These are phyloP conservation scores for Apotomis capreana DNA, from an alignment of 2,888 invertebrate species.

Conservation along the genomic window DNA sequence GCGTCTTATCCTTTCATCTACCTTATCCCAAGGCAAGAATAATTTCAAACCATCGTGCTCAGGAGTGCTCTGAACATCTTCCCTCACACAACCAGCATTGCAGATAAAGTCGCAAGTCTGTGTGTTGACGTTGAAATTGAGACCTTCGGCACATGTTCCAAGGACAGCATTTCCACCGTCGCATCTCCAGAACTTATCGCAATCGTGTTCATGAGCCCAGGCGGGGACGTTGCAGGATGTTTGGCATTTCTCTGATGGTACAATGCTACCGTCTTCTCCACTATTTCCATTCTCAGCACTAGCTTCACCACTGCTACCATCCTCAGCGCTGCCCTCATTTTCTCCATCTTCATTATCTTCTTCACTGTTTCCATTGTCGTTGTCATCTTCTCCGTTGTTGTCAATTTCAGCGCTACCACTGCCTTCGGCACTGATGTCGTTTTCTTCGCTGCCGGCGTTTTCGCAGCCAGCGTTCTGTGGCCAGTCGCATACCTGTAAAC, in stretches of 20 bases:
- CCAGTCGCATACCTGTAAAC: conserved; percentile 49
- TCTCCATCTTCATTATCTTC: conserved; percentile 15
- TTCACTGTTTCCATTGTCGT: background rate
- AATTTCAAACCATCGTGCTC: conserved; percentile 56
- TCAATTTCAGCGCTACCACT: conserved; percentile 11
- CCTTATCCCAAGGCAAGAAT: conserved; percentile 62
- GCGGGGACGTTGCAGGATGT: conserved; percentile 63
- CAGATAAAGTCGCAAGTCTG: conserved; percentile 68
- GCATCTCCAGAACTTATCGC: conserved; percentile 73
- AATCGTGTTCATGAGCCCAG: conserved; percentile 68
- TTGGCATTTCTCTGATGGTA: conserved; percentile 52
- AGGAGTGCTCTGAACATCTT: conserved; percentile 51
- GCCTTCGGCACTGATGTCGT: background rate
- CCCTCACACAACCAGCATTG: conserved; percentile 61
- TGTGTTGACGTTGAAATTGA: conserved; percentile 65
- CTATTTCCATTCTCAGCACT: conserved; percentile 7
- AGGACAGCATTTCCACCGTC: conserved; percentile 54
- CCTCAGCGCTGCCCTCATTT: conserved; percentile 21
- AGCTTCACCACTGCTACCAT: conserved; percentile 11
- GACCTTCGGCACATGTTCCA: conserved; percentile 64
- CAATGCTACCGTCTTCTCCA: conserved; percentile 17
- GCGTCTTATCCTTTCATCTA: conserved; percentile 47
- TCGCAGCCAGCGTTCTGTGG: conserved; percentile 35
- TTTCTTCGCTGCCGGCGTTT: conserved; percentile 20
- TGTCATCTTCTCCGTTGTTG: background rate